These are phyloP conservation scores for Hylaea fasciaria DNA, from an alignment of 2,888 invertebrate genomes.

Conservation along the genomic window DNA sequence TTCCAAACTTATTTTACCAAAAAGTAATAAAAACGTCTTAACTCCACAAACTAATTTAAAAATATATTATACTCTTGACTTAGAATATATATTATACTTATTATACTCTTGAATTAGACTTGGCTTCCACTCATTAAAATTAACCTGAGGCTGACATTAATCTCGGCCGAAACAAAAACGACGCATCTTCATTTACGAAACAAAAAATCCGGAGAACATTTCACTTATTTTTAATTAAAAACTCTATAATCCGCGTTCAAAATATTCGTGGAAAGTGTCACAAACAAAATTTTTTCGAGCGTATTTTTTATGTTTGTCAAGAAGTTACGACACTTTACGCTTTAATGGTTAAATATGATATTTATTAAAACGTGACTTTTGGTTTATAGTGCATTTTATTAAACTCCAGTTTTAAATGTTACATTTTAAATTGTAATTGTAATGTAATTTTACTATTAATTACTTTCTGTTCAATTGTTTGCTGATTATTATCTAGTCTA, in stretches of 20 bases:
- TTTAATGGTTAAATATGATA: slow-evolving; percentile 34
- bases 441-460: no score
- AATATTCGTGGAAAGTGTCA: slow-evolving; percentile 30
- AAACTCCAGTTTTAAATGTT: no score
- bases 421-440: no score
- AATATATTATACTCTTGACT: no score
- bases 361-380: slow-evolving; percentile 11
- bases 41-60: no score
- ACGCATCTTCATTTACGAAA: slow-evolving; percentile 46
- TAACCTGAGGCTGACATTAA: slow-evolving; percentile 47
- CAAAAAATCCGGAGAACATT: slow-evolving; percentile 40
- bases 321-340: slow-evolving; percentile 23
- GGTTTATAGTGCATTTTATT: no score
- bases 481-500: no score
- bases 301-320: slow-evolving; percentile 22
- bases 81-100: no score
- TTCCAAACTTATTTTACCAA: no score
- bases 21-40: no score
- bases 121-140: slow-evolving; percentile 41
- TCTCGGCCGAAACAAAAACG: slow-evolving; percentile 41
- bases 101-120: no score
- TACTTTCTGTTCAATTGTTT: no score
- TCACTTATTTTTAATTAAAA: slow-evolving; percentile 56
- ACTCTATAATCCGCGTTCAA: slow-evolving; percentile 37
- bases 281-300: slow-evolving; percentile 26